Evolutionary conservation across 2,888 invertebrate species (phyloP), one percentile per base, ranked within the genome.

Genomic region (Ypsolopha sequella): DNA sequence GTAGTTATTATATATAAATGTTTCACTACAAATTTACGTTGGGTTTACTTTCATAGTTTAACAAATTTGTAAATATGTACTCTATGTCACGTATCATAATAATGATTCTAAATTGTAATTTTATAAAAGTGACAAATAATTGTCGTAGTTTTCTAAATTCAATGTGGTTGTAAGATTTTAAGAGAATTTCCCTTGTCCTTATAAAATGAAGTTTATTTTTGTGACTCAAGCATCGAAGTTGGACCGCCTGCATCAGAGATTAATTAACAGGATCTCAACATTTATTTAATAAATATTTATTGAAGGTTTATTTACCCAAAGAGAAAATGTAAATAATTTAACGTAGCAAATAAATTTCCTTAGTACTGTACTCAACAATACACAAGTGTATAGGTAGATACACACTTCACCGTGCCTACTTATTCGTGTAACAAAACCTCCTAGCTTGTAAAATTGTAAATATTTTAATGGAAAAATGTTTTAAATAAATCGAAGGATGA

Each of bases 201-300:
- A 6, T 33, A 33, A 33, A 10, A 33, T 45, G 1, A 14, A n/a
- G n/a, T n/a, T 45, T 34, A 14, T 13, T 13, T 43, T 13, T 43
- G 13, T 7, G n/a, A 47, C 13, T 14, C 47, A 9, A 50, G 10
- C 36, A 44, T 50, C 43, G 36, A 50, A 43, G 7, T 41, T 4
- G 46, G 50, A 52, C 43, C 39, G 51, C 54, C 54, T 54, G 45
- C 57, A 68, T 66, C 77, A 77, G 85, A 85, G 84, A 84, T 85
- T 85, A 85, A 58, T 75, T 67, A 80, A 69, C 76, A 66, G 72
- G 84, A 85, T 85, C 85, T 84, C 85, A 81, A 68, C 75, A 77
- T 73, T 76, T 73, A 74, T 77, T 72, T 65, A 71, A 69, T 51
- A 72, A 33, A 41, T 75, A 76, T 76, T 76, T 78, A 76, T 73